A percentile compares a stretch with the other conserved stretches of the same genome.
These are phyloP conservation scores for Prinia subflava DNA, from an alignment of 2,113 vertebrate genomes.

Conservation along the genomic window DNA sequence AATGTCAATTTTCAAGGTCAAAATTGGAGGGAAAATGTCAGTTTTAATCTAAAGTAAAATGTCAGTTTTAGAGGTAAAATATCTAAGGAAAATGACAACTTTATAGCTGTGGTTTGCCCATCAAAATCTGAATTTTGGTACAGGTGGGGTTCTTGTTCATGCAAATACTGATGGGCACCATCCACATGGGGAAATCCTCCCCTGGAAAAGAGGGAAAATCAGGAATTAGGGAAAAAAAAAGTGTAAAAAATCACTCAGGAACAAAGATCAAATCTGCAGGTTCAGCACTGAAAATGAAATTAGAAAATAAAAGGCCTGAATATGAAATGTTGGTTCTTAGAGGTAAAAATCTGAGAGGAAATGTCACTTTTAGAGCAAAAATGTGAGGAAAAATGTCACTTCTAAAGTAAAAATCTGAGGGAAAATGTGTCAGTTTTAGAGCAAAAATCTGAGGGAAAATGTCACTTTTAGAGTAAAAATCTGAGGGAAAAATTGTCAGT, in stretches of 20 bases:
- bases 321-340: too few relatives aligned
- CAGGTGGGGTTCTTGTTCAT: constrained; percentile 87
- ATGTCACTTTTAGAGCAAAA: background rate
- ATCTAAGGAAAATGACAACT: too few relatives aligned
- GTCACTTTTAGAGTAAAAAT: background rate
- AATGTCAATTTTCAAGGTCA: background rate
- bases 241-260: background rate
- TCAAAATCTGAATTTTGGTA: constrained; percentile 87
- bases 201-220: constrained; percentile 56
- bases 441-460: background rate
- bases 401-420: background rate
- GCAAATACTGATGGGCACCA: constrained; percentile 95
- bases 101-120: constrained; percentile 92
- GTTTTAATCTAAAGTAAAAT: background rate
- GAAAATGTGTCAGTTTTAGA: background rate
- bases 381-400: background rate
- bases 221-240: background rate
- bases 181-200: constrained; percentile 91
- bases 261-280: background rate
- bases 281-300: fast-evolving
- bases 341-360: background rate
- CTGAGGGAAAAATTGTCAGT: background rate
- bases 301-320: background rate
- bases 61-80: too few relatives aligned
- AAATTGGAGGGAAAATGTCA: background rate